Percentiles rank a stretch among this genome's conserved stretches.
Evolutionary conservation across 2,113 vertebrate genomes (phyloP).

Genomic region (Pterophyllum scalare): DNA sequence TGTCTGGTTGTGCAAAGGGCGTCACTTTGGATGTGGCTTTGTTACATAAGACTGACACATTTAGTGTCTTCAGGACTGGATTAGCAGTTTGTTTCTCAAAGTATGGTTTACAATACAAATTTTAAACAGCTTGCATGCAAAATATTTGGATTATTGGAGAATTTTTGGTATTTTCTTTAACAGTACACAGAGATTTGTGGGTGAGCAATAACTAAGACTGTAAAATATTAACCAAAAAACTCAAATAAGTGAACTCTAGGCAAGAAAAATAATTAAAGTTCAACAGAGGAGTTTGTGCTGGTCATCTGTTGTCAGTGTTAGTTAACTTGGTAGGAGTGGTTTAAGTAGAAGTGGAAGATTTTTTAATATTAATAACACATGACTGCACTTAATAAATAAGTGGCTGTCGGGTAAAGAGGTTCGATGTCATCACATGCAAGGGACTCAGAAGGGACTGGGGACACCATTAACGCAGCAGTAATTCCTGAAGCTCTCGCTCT

Average conservation of each 20-base stretch:
- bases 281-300: neutral
- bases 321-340: slow-evolving; percentile 22
- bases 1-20: neutral
- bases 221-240: slow-evolving; percentile 16
- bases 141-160: neutral
- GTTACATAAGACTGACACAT: neutral
- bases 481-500: slow-evolving; percentile 11
- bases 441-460: slow-evolving; percentile 18
- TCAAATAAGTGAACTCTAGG: slow-evolving; percentile 15
- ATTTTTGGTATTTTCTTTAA: neutral
- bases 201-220: slow-evolving; percentile 18
- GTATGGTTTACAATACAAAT: neutral
- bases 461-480: neutral
- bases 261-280: neutral
- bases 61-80: neutral
- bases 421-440: slow-evolving; percentile 24
- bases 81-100: neutral
- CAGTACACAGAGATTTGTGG: neutral
- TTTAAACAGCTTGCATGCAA: neutral
- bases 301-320: neutral
- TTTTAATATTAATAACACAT: slow-evolving; percentile 50
- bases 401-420: neutral
- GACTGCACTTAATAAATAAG: slow-evolving; percentile 31
- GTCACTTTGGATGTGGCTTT: neutral
- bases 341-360: neutral